Evolutionary conservation across 2,113 vertebrate species (phyloP).

Genomic region (Neolamprologus devosi): DNA sequence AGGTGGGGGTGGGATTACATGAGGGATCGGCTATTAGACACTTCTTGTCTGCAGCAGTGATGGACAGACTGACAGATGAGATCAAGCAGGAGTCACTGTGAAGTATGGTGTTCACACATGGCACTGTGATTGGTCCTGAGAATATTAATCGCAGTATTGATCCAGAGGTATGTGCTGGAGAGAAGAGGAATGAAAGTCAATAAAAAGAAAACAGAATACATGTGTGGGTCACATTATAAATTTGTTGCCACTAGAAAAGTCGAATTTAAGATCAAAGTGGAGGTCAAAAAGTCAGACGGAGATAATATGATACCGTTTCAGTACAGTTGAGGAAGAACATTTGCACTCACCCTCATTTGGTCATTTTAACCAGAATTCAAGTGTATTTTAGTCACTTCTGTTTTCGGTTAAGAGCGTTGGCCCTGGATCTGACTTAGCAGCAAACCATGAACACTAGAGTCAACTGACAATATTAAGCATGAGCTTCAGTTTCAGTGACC

Average conservation of each 20-base stretch:
- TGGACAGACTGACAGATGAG: neutral
- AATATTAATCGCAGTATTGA: neutral
- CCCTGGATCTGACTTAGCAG: neutral
- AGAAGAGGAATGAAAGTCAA: neutral
- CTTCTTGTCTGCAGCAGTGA: neutral
- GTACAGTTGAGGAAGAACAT: neutral
- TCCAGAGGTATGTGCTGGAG: neutral
- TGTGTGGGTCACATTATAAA: neutral
- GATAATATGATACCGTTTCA: neutral
- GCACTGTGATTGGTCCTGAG: fast-evolving
- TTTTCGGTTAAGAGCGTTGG: neutral
- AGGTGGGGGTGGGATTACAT: neutral
- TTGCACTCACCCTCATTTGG: neutral
- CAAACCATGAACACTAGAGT: neutral
- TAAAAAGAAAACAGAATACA: neutral
- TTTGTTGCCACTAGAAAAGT: neutral
- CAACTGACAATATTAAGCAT: neutral
- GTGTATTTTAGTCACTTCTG: neutral
- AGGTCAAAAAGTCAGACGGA: neutral
- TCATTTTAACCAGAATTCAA: neutral
- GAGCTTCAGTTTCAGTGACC: neutral
- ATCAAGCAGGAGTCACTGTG: neutral
- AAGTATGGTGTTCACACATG: neutral
- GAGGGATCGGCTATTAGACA: fast-evolving
- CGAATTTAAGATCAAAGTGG: fast-evolving